Percentiles rank a stretch among this genome's conserved stretches.
Conservation (phyloP, 1,140 invertebrate genomes). For the Sycobia sp. region DNA sequence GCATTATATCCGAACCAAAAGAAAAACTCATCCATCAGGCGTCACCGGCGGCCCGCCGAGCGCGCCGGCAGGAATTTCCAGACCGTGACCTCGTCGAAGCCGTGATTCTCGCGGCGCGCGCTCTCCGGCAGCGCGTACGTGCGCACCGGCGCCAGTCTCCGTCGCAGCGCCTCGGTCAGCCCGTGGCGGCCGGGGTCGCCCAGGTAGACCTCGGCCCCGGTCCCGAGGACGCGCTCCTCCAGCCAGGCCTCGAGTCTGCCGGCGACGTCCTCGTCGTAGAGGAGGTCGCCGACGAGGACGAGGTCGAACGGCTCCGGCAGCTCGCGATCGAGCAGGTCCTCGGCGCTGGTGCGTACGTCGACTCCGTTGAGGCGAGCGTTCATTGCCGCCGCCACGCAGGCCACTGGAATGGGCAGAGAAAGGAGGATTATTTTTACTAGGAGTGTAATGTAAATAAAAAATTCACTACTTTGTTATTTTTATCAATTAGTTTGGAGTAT, state of each 20-base stretch:
- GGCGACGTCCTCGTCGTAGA: constrained; percentile 64
- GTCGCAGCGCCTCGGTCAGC: constrained; percentile 38
- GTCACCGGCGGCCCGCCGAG: no score
- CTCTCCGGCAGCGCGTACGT: constrained; percentile 47
- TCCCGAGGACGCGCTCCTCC: constrained; percentile 26
- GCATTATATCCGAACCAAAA: no score
- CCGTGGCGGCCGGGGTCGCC: constrained; percentile 56
- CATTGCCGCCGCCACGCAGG: constrained; percentile 55
- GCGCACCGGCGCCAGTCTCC: constrained; percentile 34
- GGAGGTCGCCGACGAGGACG: constrained; percentile 64
- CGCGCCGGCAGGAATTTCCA: constrained; percentile 39
- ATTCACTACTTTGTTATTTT: no score
- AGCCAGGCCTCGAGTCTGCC: constrained; percentile 60
- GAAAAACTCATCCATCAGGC: no score
- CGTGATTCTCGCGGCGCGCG: constrained; percentile 48
- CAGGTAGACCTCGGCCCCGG: constrained; percentile 47
- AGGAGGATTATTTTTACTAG: no score
- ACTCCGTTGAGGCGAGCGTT: constrained; percentile 62
- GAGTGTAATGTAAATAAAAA: no score
- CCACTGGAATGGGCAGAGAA: constrained; percentile 43
- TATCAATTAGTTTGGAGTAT: no score
- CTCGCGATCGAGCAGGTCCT: constrained; percentile 51
- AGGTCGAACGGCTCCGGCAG: constrained; percentile 51
- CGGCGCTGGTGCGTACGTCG: constrained; percentile 47
- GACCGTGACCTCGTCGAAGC: constrained; percentile 44